phyloP scores from a whole-genome alignment of 2,888 invertebrate genomes.

The Rhimphoctona megacephalus region DNA sequence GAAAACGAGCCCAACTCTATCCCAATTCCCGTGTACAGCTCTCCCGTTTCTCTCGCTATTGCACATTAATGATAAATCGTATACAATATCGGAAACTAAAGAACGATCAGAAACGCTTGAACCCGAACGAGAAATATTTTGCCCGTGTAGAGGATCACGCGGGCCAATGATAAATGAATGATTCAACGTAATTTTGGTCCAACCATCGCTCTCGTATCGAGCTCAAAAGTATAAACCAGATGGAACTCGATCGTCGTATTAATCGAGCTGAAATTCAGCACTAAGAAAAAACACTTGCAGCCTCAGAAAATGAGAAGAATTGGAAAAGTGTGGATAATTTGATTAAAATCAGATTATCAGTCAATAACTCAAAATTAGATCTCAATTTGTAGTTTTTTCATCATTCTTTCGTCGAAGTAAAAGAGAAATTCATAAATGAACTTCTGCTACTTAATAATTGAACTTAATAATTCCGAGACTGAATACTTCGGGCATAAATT shows the following conservation, averaged over 20 bases:
- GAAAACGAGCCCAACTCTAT: conserved; percentile 57
- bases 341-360: background rate
- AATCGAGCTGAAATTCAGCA: background rate
- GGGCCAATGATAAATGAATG: conserved; percentile 49
- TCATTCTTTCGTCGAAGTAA: background rate
- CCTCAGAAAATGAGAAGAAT: background rate
- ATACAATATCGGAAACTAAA: conserved; percentile 47
- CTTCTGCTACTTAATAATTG: background rate
- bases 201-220: background rate
- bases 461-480: background rate
- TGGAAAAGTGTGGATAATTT: background rate
- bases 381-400: background rate
- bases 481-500: background rate
- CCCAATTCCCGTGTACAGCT: conserved; percentile 22
- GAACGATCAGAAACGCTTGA: conserved; percentile 42
- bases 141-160: conserved; percentile 40
- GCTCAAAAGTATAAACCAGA: background rate
- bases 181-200: conserved; percentile 26
- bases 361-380: background rate
- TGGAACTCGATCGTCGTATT: background rate
- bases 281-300: background rate
- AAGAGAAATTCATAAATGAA: background rate
- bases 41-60: conserved; percentile 42
- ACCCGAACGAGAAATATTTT: conserved; percentile 10
- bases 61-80: conserved; percentile 60